Percentiles rank a stretch among this genome's conserved stretches.
Evolutionary conservation across 2,113 vertebrate species (phyloP).

Genomic region (Takifugu bimaculatus): DNA sequence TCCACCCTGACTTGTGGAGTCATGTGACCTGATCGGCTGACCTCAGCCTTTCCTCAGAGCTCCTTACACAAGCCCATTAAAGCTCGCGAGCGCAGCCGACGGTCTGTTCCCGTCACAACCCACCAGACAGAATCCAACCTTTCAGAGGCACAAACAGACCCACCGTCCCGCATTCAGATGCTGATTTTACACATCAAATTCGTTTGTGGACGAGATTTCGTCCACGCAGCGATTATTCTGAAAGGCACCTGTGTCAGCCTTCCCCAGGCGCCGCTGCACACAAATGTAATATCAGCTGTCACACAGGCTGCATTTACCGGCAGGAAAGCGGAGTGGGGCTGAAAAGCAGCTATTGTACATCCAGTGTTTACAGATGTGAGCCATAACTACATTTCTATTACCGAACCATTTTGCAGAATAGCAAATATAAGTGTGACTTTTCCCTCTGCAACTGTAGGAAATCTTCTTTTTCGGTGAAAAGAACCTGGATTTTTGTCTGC

Average conservation of each 20-base stretch:
- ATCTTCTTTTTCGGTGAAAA: neutral
- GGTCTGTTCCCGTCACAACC: neutral
- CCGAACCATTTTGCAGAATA: neutral
- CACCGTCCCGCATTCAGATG: slow-evolving; percentile 16
- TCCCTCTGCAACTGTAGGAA: neutral
- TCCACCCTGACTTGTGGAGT: slow-evolving; percentile 51
- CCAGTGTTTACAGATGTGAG: neutral
- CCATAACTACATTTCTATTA: neutral
- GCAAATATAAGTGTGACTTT: slow-evolving; percentile 11
- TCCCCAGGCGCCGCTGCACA: slow-evolving; percentile 15
- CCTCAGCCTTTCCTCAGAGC: slow-evolving; percentile 59
- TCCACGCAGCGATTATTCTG: slow-evolving; percentile 15
- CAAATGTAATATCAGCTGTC: slow-evolving; percentile 22
- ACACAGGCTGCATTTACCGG: slow-evolving; percentile 12
- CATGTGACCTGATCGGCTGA: slow-evolving; percentile 58
- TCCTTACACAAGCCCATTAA: slow-evolving; percentile 41
- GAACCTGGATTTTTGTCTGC: too few species aligned
- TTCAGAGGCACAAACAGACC: slow-evolving; percentile 4
- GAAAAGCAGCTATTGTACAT: neutral
- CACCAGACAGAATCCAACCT: neutral
- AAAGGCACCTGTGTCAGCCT: slow-evolving; percentile 38
- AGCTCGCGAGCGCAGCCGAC: slow-evolving; percentile 3
- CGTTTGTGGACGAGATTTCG: slow-evolving; percentile 30
- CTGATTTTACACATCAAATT: slow-evolving; percentile 15
- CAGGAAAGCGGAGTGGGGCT: slow-evolving; percentile 27